Evolutionary conservation across 1,140 invertebrate genomes (phyloP).

Genomic region (Drosophila triauraria): DNA sequence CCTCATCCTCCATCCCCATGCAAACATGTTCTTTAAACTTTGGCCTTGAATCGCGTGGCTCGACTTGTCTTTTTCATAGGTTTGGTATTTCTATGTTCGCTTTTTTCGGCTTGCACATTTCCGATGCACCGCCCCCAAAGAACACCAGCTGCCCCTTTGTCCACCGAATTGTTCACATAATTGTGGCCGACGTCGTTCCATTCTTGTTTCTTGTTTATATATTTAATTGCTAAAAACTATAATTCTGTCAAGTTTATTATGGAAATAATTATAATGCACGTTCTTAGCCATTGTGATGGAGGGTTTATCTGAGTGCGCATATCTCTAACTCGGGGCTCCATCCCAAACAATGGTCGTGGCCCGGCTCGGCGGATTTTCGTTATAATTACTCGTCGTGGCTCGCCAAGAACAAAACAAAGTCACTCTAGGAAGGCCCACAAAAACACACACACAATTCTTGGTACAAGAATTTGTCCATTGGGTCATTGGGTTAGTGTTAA

Average conservation of each 20-base stretch:
- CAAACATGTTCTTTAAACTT: constrained; percentile 79
- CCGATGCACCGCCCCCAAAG: constrained; percentile 36
- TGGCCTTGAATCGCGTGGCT: constrained; percentile 68
- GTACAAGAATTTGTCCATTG: constrained; percentile 80
- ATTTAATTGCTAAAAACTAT: constrained; percentile 83
- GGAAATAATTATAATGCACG: constrained; percentile 83
- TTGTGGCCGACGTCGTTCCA: constrained; percentile 54
- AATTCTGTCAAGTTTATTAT: constrained; percentile 83
- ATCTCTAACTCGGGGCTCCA: constrained; percentile 68
- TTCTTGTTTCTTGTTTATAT: constrained; percentile 63
- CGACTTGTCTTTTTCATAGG: constrained; percentile 47
- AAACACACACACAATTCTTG: constrained; percentile 56
- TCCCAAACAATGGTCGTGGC: constrained; percentile 69
- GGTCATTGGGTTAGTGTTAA: constrained; percentile 83
- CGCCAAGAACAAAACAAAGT: constrained; percentile 65
- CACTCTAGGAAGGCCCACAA: constrained; percentile 39
- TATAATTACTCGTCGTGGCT: constrained; percentile 72
- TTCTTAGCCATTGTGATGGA: constrained; percentile 65
- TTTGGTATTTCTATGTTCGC: constrained; percentile 29
- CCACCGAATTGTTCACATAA: constrained; percentile 63
- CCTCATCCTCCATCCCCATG: not conserved
- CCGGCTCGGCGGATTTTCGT: constrained; percentile 75
- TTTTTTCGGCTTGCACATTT: constrained; percentile 52
- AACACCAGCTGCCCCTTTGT: constrained; percentile 4
- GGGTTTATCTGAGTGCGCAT: constrained; percentile 78